Evolutionary conservation across 2,113 vertebrate species (phyloP), one percentile per base, ranked within the genome.

Genomic region (Aramus guarauna): DNA sequence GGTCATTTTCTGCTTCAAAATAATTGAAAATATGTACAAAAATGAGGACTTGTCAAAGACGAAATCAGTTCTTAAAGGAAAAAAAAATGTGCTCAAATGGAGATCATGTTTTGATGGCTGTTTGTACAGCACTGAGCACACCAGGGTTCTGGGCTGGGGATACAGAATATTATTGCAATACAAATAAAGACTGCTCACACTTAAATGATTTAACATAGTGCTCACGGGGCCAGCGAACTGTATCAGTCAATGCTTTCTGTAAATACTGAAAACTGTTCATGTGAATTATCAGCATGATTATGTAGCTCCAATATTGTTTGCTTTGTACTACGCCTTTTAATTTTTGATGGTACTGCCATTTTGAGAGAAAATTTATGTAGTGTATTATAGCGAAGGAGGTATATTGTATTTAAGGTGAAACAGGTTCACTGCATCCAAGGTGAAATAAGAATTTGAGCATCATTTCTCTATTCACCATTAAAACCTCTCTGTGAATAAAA

Each of bases 341-440:
- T 95, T 95, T 93, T 95, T 94, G 75, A 94, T 92, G 85, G 58
- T 29, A 21, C 26, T 93, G 78, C 37, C 71, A 83, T 93, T 95
- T 88, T 88, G 75, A 83, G 67, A 63, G 34, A 37, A 39, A 62
- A 47, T 80, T 77, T 69, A 34, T 50, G 32, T 23, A 45, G 27
- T 22, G 14, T 77, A 17, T 50, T 60, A 58, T 39, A 93, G 41
- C 45, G 47, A n/a, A 73, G 58, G 48, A n/a, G 15, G 15, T 22
- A 5, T 24, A 22, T 39, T 48, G 12, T 68, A 43, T 27, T n/a
- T 75, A 15, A n/a, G 74, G 30, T 39, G 24, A 91, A 82, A 88
- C 62, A 19, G 21, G 52, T n/a, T 77, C 34, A 26, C n/a, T 4
- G 2, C 53, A 48, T 36, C 53, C 24, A 60, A 87, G 41, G 20